phyloP scores from a whole-genome alignment of 2,888 invertebrate species.

The Drosophila pseudotakahashii region DNA sequence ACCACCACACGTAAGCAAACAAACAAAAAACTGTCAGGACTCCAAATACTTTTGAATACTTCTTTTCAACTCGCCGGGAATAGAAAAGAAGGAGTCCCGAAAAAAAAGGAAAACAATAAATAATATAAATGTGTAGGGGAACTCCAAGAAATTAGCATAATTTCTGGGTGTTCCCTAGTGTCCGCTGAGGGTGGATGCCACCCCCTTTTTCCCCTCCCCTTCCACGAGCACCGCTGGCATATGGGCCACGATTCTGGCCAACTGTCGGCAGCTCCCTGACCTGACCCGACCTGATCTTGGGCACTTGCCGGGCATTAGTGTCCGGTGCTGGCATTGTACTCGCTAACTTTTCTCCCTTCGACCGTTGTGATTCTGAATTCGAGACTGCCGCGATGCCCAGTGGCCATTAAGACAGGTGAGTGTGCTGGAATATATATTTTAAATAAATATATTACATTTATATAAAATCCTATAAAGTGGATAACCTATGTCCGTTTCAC shows the following conservation, averaged over 20 bases:
- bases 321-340: slow-evolving; percentile 61
- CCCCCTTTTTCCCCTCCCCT: not conserved
- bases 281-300: slow-evolving; percentile 59
- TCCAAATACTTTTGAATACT: slow-evolving; percentile 67
- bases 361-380: slow-evolving; percentile 52
- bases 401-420: slow-evolving; percentile 3
- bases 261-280: slow-evolving; percentile 43
- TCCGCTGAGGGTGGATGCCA: not conserved
- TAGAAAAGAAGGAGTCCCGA: slow-evolving; percentile 17
- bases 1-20: slow-evolving; percentile 3
- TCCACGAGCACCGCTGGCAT: slow-evolving; percentile 17
- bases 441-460: too few species aligned
- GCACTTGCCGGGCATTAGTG: slow-evolving; percentile 68
- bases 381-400: slow-evolving; percentile 24
- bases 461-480: too few species aligned
- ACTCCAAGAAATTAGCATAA: slow-evolving; percentile 73
- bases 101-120: slow-evolving; percentile 65
- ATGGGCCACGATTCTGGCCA: slow-evolving; percentile 45
- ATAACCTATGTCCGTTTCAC: too few species aligned
- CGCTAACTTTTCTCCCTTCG: slow-evolving; percentile 39
- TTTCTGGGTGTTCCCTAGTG: slow-evolving; percentile 35
- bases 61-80: slow-evolving; percentile 42
- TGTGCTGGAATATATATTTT: not conserved
- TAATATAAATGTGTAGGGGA: slow-evolving; percentile 74
- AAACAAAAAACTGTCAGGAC: slow-evolving; percentile 51